Percentiles rank a stretch among this genome's conserved stretches.
phyloP scores from a whole-genome alignment of 2,888 invertebrate species.

The Nasonia oneida region DNA sequence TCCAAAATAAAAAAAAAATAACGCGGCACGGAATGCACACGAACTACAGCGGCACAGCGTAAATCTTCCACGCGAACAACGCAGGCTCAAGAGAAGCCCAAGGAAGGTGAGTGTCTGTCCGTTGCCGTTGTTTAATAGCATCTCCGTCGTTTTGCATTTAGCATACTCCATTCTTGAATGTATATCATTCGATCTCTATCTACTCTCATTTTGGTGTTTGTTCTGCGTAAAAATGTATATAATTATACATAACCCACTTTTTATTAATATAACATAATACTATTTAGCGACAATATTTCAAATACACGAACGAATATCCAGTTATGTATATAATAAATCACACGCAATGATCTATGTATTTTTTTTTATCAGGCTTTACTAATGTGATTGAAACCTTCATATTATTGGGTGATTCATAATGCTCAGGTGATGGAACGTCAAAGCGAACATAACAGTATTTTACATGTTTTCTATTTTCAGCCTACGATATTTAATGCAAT shows the following conservation, averaged over 20 bases:
- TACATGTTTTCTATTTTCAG: constrained; percentile 59
- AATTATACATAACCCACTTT: constrained; percentile 13
- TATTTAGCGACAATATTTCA: neutral
- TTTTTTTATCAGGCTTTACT: constrained; percentile 7
- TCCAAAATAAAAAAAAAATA: constrained; percentile 61
- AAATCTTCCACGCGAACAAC: constrained; percentile 77
- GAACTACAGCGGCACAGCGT: constrained; percentile 77
- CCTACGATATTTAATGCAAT: constrained; percentile 30
- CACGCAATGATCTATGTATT: neutral
- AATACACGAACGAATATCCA: neutral
- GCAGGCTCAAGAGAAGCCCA: constrained; percentile 77
- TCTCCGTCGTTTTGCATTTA: constrained; percentile 46
- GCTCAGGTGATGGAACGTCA: constrained; percentile 62
- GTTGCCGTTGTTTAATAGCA: constrained; percentile 62
- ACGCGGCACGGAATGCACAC: constrained; percentile 79
- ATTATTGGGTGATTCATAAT: constrained; percentile 49
- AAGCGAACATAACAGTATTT: constrained; percentile 47
- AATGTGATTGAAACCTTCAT: constrained; percentile 32
- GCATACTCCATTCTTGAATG: constrained; percentile 29
- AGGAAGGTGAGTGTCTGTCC: constrained; percentile 77
- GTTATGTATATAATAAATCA: constrained; percentile 12
- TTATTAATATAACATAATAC: constrained; percentile 11
- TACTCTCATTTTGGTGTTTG: constrained; percentile 16
- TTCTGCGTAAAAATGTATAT: constrained; percentile 9
- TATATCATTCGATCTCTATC: constrained; percentile 13